Base-by-base conservation (phyloP, 1,140 invertebrate species). In the Panagrolaimus sp. region DNA sequence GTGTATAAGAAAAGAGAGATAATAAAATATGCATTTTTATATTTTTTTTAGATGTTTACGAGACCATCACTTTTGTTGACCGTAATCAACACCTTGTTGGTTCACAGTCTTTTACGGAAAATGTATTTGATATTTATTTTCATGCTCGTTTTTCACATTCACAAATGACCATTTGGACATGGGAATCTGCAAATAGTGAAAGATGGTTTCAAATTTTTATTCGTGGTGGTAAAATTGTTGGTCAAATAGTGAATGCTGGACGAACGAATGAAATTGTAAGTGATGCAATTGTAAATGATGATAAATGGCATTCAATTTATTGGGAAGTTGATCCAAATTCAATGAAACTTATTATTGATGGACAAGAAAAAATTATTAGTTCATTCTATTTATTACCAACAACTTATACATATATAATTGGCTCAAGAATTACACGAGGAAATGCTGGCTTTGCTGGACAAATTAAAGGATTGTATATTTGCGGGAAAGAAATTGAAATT, bases 141-240 rank as follows among this genome's bases (percentile, higher is more conserved):
- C 73, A 83, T 61, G 70, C 82, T 13, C 72, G 72, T 23, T 74
- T 81, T 45, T 69, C 74, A 23, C 76, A 82, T 64, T 43, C 69
- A n/a, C 71, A 71, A 47, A 74, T 81, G 72, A 82, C 78, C 8
- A 73, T 81, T 46, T 83, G 83, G 46, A 76, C 77, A 14, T 81
- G 74, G 72, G 70, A 81, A 43, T 78, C 77, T 9, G 65, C 70
- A 14, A 83, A 83, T 71, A 67, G 69, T 43, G 67, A 82, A 44
- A 72, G 82, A 23, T 81, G 79, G 79, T 81, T 79, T 62, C 81
- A 81, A 63, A 51, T 81, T 25, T 74, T 80, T 62, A 70, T 83
- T 13, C 53, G 80, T 61, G 79, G 71, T 72, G 79, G 79, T 23
- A 65, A 69, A 66, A 46, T 80, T 9, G 71, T 76, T 44, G 76